Evolutionary conservation across 2,113 vertebrate species (phyloP).

Genomic region (Chamaetylas fuelleborni): DNA sequence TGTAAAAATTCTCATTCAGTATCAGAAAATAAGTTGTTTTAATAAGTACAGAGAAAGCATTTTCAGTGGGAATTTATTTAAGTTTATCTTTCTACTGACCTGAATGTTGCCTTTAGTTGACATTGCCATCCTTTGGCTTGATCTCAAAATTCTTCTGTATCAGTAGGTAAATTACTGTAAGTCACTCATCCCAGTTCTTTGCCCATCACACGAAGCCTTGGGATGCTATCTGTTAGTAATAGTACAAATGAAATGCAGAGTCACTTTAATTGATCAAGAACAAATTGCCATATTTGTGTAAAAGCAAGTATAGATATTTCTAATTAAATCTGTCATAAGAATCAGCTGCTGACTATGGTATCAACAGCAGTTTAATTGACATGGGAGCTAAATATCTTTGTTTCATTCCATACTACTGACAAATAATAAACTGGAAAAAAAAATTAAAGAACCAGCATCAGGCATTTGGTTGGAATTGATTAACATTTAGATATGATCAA

Average conservation of each 20-base stretch:
- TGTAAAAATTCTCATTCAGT: background rate
- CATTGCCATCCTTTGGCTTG: background rate
- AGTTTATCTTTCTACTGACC: background rate
- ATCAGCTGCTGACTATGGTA: slow-evolving; percentile 33
- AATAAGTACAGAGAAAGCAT: background rate
- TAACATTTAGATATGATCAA: slow-evolving; percentile 69
- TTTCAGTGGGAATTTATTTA: background rate
- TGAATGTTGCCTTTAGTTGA: background rate
- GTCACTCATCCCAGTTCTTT: background rate
- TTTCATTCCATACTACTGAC: slow-evolving; percentile 20
- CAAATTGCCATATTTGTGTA: background rate
- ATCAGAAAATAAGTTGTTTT: background rate
- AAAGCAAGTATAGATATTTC: background rate
- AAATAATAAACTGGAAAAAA: slow-evolving; percentile 26
- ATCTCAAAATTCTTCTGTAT: background rate
- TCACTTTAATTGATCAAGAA: background rate
- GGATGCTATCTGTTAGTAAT: background rate
- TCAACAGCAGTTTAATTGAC: slow-evolving; percentile 26
- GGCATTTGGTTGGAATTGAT: slow-evolving; percentile 56
- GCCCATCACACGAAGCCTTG: background rate
- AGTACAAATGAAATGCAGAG: background rate
- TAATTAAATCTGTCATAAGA: slow-evolving; percentile 17
- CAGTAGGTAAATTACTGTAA: background rate
- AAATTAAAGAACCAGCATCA: background rate
- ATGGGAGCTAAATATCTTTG: slow-evolving; percentile 28